Evolutionary conservation across 2,113 vertebrate species (phyloP), one percentile per base, ranked within the genome.

Genomic region (Hippoglossus stenolepis): DNA sequence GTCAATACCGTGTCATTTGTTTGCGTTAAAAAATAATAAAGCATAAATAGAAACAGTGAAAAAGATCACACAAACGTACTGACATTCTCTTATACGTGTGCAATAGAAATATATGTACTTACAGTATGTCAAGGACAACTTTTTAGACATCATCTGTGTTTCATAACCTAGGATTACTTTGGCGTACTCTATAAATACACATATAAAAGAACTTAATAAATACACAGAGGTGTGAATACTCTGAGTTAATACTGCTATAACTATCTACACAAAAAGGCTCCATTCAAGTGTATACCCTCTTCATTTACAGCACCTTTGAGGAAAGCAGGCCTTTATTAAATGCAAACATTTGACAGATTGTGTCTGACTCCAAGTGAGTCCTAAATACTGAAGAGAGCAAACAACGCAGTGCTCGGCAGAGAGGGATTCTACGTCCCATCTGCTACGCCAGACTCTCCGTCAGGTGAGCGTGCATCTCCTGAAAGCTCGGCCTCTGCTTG

Each of bases 401-500:
- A 35, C 0, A 28, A 73, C 66, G 57, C 69, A 14, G 8, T 31
- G 54, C 54, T 13, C 2, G 1, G 54, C 40, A 26, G 47, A 70
- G 20, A 67, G 38, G 53, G 43, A 60, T 2, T 0, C 9, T 28
- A 15, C 2, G 18, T 75, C 54, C 47, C 26, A n/a, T 69, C 60
- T 93, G 91, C 20, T 95, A 95, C 21, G 77, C 77, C 73, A 79
- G 79, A 67, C 84, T 93, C 79, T 96, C 95, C 59, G 93, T 94
- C 73, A 99, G 95, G 80, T 94, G 91, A 75, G 84, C 73, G 72
- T 97, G 95, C 68, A 99, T 96, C 56, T 98, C 96, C 86, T 97
- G 96, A 90, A 99, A 99, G n/a, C 94, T 96, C 5, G 96, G 97
- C 12, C 98, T 94, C 35, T 97, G 95, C 89, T 97, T 98, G 77